A percentile compares a stretch with the other conserved stretches of the same genome.
These are phyloP conservation scores for Melanotaenia nigrans DNA, from an alignment of 2,797 vertebrate species.

Conservation along the genomic window DNA sequence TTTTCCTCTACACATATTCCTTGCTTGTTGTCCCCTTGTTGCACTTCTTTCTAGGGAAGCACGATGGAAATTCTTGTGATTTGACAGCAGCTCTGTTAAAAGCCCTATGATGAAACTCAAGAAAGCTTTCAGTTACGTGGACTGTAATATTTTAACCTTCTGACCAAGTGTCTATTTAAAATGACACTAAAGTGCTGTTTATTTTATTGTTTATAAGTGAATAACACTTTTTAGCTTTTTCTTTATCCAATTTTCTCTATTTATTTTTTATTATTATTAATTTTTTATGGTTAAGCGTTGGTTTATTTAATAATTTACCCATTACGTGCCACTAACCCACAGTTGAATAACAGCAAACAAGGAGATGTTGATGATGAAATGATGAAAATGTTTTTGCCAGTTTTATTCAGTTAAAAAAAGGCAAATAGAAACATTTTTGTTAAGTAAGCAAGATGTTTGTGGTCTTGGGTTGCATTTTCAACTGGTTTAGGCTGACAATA, in stretches of 20 bases:
- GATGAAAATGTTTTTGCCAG: not conserved
- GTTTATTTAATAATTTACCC: not conserved
- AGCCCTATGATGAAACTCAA: not conserved
- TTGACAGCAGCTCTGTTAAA: not conserved
- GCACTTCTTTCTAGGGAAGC: slow-evolving; percentile 15
- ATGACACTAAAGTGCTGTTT: not conserved
- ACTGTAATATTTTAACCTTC: not conserved
- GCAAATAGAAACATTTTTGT: not conserved
- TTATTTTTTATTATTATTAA: too few species aligned
- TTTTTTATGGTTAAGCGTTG: too few species aligned
- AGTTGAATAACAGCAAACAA: not conserved
- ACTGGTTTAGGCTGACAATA: too few species aligned
- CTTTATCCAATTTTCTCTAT: too few species aligned
- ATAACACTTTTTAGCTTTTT: too few species aligned
- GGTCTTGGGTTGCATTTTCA: not conserved
- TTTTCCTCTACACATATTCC: slow-evolving; percentile 49
- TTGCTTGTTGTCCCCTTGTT: slow-evolving; percentile 28
- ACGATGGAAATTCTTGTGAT: slow-evolving; percentile 11
- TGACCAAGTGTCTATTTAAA: not conserved
- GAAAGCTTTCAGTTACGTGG: not conserved
- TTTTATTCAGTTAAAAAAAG: not conserved
- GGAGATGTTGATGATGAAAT: not conserved
- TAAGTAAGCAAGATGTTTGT: not conserved
- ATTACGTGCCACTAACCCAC: not conserved
- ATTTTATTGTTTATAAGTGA: not conserved